Evolutionary conservation across 2,797 vertebrate species (phyloP).

Genomic region (Onychomys arenicola): DNA sequence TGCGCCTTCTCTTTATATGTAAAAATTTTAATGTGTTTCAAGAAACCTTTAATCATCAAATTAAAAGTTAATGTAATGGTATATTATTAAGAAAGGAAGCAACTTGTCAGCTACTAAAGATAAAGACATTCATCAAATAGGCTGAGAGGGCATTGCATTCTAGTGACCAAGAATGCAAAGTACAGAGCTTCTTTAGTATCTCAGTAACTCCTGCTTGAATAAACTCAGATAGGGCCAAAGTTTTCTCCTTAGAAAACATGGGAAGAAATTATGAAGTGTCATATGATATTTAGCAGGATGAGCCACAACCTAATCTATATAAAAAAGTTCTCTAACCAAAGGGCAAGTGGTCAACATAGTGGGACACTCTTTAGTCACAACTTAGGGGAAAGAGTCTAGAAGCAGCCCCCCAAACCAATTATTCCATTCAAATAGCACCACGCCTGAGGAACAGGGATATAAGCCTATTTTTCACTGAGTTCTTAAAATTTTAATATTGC

Average conservation of each 20-base stretch:
- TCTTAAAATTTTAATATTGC: background rate
- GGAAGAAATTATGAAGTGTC: background rate
- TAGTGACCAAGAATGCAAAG: background rate
- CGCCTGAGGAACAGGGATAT: background rate
- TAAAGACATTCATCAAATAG: conserved; percentile 5
- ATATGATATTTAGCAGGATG: background rate
- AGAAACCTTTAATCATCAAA: background rate
- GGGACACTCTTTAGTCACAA: background rate
- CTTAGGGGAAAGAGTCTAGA: background rate
- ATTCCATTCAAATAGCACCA: background rate
- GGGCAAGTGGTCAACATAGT: background rate
- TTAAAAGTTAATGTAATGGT: background rate
- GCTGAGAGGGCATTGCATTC: background rate
- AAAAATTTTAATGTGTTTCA: conserved; percentile 11
- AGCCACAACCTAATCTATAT: background rate
- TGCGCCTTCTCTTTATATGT: background rate
- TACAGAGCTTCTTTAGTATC: background rate
- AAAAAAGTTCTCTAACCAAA: background rate
- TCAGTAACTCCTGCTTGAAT: background rate
- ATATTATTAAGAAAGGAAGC: conserved; percentile 37
- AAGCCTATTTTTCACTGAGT: background rate
- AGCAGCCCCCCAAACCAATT: too few relatives aligned
- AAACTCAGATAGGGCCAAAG: background rate
- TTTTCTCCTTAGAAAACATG: background rate
- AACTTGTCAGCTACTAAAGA: conserved; percentile 29